Percentiles rank a stretch among this genome's conserved stretches.
These are phyloP conservation scores for Meteorus colon DNA, from an alignment of 2,888 invertebrate species.

Conservation along the genomic window DNA sequence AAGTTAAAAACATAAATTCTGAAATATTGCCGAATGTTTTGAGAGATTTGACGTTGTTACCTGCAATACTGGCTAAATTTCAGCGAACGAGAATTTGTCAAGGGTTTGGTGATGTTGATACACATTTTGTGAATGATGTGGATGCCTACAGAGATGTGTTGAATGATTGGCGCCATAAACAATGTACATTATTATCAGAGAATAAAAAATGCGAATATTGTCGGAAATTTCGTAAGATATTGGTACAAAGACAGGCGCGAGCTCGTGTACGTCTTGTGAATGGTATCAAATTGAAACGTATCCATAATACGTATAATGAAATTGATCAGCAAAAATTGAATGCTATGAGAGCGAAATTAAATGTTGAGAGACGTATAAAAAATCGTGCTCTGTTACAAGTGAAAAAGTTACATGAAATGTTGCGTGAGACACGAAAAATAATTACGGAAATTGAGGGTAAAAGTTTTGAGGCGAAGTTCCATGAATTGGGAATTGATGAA, in stretches of 20 bases:
- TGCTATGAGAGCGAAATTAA: neutral
- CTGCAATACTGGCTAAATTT: neutral
- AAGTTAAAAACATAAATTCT: neutral
- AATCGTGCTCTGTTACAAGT: neutral
- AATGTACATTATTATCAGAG: neutral
- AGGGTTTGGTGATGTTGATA: neutral
- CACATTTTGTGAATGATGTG: neutral
- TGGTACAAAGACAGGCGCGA: neutral
- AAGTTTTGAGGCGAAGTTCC: neutral
- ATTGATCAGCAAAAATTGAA: conserved; percentile 1
- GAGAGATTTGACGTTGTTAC: neutral
- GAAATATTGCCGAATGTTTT: neutral
- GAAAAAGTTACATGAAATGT: neutral
- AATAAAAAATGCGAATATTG: neutral
- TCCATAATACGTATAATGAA: neutral
- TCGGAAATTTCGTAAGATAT: conserved; percentile 1
- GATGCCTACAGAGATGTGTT: neutral
- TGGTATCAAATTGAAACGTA: neutral
- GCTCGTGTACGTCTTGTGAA: neutral
- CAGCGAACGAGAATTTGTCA: neutral
- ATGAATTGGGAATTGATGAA: neutral
- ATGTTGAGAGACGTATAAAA: conserved; percentile 1
- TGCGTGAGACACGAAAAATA: neutral
- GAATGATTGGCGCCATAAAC: conserved; percentile 8
- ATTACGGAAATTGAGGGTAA: neutral